Evolutionary conservation across 2,888 invertebrate genomes (phyloP).

Genomic region (Drosophila suboccidentalis): DNA sequence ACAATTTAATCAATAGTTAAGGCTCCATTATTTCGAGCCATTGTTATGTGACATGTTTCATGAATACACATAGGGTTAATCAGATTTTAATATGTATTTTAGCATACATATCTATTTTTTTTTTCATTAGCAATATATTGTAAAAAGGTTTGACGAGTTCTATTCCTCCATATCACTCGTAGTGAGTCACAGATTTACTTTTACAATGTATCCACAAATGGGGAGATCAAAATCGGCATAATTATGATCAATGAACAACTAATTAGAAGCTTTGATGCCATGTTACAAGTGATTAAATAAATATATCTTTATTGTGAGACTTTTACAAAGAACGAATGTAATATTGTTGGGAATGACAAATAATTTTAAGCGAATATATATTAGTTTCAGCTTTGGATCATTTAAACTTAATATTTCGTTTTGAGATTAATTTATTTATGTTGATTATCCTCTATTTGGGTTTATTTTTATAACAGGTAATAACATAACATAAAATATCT

Average conservation of each 20-base stretch:
- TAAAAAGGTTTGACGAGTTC: conserved; percentile 16
- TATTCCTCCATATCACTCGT: background rate
- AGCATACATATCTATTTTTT: conserved; percentile 22
- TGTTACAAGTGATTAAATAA: conserved; percentile 29
- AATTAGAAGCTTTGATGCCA: conserved; percentile 2
- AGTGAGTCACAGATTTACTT: conserved; percentile 12
- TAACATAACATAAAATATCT: conserved; percentile 62
- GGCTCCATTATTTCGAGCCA: conserved; percentile 39
- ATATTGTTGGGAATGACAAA: conserved; percentile 50
- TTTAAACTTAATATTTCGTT: conserved; percentile 32
- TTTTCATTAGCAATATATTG: conserved; percentile 25
- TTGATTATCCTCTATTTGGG: conserved; percentile 19
- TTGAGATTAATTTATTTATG: conserved; percentile 41
- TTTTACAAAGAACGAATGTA: conserved; percentile 26
- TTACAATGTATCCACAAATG: conserved; percentile 10
- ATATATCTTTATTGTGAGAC: conserved; percentile 35
- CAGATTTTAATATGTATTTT: conserved; percentile 25
- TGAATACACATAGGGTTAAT: conserved; percentile 39
- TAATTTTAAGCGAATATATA: conserved; percentile 25
- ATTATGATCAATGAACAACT: conserved; percentile 11
- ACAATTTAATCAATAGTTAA: conserved; percentile 51
- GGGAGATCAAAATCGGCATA: conserved; percentile 19
- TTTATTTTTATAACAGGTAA: conserved; percentile 44
- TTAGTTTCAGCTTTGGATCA: conserved; percentile 40
- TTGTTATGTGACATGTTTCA: conserved; percentile 34